phyloP scores from a whole-genome alignment of 2,888 invertebrate genomes.

The Lithophane leautieri region DNA sequence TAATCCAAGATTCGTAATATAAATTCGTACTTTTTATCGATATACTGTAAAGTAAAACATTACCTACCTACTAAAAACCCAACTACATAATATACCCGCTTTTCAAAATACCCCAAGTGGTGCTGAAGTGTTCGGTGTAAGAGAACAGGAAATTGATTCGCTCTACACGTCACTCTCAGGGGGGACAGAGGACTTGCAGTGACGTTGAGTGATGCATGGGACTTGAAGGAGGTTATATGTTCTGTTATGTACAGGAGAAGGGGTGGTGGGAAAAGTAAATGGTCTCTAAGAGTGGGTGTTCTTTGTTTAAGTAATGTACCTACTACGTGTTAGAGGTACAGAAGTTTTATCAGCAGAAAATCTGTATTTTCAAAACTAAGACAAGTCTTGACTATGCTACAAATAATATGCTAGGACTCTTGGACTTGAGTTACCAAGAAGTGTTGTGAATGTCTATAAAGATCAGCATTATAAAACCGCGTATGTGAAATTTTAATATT shows the following conservation, averaged over 20 bases:
- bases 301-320: not conserved
- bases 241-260: slow-evolving; percentile 18
- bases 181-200: slow-evolving; percentile 57
- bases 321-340: not conserved
- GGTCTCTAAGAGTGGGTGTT: not conserved
- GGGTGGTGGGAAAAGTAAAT: not conserved
- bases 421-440: too few relatives aligned
- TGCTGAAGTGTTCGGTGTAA: slow-evolving; percentile 40
- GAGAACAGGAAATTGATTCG: slow-evolving; percentile 65
- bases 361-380: not conserved
- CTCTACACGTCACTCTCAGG: slow-evolving; percentile 62
- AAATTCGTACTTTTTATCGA: not conserved
- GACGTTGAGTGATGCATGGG: slow-evolving; percentile 51
- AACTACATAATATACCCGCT: slow-evolving; percentile 11
- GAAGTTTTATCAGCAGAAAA: not conserved
- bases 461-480: not conserved
- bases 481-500: not conserved
- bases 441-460: not conserved
- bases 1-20: too few relatives aligned
- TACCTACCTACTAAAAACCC: not conserved
- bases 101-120: slow-evolving; percentile 49
- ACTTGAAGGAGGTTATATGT: slow-evolving; percentile 25
- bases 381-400: not conserved
- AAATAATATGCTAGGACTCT: not conserved
- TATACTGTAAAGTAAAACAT: slow-evolving; percentile 3